phyloP scores from a whole-genome alignment of 92 coral and sea anemone species.

The Montipora capitata region DNA sequence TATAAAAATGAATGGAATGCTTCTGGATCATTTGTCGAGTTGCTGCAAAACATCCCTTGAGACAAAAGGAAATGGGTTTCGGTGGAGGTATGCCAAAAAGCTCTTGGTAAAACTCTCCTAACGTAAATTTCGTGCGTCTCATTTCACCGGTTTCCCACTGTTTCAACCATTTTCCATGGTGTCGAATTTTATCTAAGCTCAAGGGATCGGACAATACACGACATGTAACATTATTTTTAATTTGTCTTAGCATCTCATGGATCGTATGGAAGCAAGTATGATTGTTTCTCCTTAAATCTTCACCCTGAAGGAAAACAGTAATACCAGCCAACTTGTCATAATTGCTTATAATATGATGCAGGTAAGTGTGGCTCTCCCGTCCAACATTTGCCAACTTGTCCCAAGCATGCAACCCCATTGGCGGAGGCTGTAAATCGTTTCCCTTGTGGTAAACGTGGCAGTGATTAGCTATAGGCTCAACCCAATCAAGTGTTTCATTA shows the following conservation, averaged over 20 bases:
- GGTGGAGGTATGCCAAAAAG: slow-evolving; percentile 57
- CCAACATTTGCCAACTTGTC: slow-evolving; percentile 76
- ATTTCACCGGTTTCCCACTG: slow-evolving; percentile 26
- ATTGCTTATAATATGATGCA: slow-evolving; percentile 73
- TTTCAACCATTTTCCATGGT: slow-evolving; percentile 39
- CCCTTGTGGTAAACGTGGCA: slow-evolving; percentile 78
- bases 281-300: background rate
- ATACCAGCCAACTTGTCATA: slow-evolving; percentile 64
- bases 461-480: slow-evolving; percentile 54
- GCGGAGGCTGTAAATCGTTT: slow-evolving; percentile 35
- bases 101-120: slow-evolving; percentile 52
- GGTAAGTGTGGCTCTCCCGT: slow-evolving; percentile 77
- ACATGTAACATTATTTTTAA: slow-evolving; percentile 12
- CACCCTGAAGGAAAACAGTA: slow-evolving; percentile 79
- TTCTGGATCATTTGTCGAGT: slow-evolving; percentile 53
- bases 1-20: slow-evolving; percentile 57
- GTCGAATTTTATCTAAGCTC: slow-evolving; percentile 30
- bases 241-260: slow-evolving; percentile 1
- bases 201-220: background rate
- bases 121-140: slow-evolving; percentile 46
- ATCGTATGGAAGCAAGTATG: background rate
- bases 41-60: slow-evolving; percentile 64
- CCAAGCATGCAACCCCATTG: slow-evolving; percentile 65
- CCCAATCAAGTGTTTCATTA: slow-evolving; percentile 75
- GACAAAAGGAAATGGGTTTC: background rate